These are phyloP conservation scores for Campoletis raptor DNA, from an alignment of 2,888 invertebrate species.

Conservation along the genomic window DNA sequence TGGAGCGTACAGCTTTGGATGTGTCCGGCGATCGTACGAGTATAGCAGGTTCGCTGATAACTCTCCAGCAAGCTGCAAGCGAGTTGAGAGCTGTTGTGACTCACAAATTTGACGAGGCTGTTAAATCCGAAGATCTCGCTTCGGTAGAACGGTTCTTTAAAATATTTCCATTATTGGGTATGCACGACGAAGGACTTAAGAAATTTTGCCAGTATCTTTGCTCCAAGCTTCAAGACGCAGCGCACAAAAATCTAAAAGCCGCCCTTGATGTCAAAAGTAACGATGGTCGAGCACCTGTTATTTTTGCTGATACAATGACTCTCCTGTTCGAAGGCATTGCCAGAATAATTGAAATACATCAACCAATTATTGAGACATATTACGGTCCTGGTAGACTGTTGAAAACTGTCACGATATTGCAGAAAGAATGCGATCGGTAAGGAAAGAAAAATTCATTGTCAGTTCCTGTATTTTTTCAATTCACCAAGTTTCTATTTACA, in stretches of 20 bases:
- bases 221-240: slow-evolving; percentile 89
- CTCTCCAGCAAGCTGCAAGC: slow-evolving; percentile 91
- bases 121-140: slow-evolving; percentile 93
- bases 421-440: slow-evolving; percentile 92
- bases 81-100: slow-evolving; percentile 90
- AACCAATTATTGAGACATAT: slow-evolving; percentile 95
- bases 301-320: slow-evolving; percentile 94
- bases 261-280: slow-evolving; percentile 88
- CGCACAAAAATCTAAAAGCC: slow-evolving; percentile 90
- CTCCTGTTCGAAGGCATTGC: slow-evolving; percentile 94
- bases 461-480: neutral
- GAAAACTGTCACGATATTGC: slow-evolving; percentile 90
- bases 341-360: slow-evolving; percentile 93
- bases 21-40: slow-evolving; percentile 90
- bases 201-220: slow-evolving; percentile 95
- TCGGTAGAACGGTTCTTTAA: slow-evolving; percentile 98
- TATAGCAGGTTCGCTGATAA: slow-evolving; percentile 89
- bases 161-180: slow-evolving; percentile 97
- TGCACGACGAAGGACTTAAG: slow-evolving; percentile 95
- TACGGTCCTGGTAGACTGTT: slow-evolving; percentile 93
- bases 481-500: neutral
- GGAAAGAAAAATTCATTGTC: slow-evolving; percentile 37
- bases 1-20: slow-evolving; percentile 92
- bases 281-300: slow-evolving; percentile 91
- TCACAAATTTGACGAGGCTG: slow-evolving; percentile 96